Conservation (phyloP, 2,797 vertebrate genomes). For the Anas flavirostris region DNA sequence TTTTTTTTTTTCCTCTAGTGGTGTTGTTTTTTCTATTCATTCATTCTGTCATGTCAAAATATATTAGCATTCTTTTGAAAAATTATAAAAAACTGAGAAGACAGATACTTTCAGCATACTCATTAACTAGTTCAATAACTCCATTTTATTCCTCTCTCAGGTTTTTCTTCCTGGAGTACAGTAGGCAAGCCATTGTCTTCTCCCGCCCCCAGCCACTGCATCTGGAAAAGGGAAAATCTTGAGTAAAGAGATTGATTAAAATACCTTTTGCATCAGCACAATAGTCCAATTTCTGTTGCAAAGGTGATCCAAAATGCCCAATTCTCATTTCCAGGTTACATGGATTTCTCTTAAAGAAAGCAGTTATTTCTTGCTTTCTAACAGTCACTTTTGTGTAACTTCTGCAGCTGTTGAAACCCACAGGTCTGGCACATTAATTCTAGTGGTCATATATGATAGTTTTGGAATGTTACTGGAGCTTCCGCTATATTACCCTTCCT, state of each 20-base stretch:
- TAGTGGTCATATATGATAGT: accelerated
- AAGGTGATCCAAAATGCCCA: not conserved
- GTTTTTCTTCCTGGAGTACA: not conserved
- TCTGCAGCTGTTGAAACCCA: not conserved
- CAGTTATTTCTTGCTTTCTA: not conserved
- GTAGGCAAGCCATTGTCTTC: not conserved
- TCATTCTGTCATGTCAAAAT: not conserved
- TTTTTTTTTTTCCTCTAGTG: not conserved
- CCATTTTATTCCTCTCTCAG: not conserved
- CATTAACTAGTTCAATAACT: constrained; percentile 14
- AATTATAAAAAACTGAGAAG: not conserved
- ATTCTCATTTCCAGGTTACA: not conserved
- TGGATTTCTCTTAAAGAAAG: not conserved
- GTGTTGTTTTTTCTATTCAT: not conserved
- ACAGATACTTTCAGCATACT: not conserved
- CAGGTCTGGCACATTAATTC: not conserved
- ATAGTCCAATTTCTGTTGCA: not conserved
- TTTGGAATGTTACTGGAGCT: not conserved
- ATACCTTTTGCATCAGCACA: not conserved
- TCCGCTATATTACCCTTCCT: not conserved
- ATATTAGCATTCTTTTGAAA: constrained; percentile 6
- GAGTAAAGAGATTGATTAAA: not conserved
- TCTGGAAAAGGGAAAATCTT: not conserved
- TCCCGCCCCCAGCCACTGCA: not conserved
- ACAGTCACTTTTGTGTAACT: not conserved